These are phyloP conservation scores for Asteroscopus sphinx DNA, from an alignment of 2,888 invertebrate genomes.

Conservation along the genomic window DNA sequence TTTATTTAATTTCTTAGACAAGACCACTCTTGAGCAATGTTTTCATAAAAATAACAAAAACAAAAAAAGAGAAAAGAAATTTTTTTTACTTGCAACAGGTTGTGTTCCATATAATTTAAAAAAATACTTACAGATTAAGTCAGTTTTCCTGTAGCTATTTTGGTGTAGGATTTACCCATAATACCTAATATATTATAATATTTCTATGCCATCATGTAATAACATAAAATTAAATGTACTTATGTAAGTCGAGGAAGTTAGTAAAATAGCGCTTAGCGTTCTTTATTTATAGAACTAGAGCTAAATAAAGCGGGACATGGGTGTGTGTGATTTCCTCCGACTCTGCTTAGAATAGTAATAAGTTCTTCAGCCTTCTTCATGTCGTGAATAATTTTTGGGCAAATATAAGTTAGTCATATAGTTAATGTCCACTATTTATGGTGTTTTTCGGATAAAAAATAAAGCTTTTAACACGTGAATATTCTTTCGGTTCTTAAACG, in stretches of 20 bases:
- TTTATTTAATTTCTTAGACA: too few species aligned
- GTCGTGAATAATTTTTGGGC: slow-evolving; percentile 33
- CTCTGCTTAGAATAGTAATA: slow-evolving; percentile 62
- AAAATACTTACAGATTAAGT: too few species aligned
- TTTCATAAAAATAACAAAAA: too few species aligned
- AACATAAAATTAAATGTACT: too few species aligned
- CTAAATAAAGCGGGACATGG: slow-evolving; percentile 65
- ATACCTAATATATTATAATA: too few species aligned
- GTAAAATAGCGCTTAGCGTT: slow-evolving; percentile 72
- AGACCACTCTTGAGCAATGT: too few species aligned
- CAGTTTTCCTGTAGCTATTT: too few species aligned
- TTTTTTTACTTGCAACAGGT: too few species aligned
- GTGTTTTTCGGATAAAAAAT: not conserved
- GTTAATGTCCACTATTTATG: slow-evolving; percentile 9
- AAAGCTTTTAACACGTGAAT: not conserved
- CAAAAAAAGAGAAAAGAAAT: too few species aligned
- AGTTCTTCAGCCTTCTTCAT: slow-evolving; percentile 37
- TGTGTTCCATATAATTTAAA: too few species aligned
- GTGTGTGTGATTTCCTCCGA: slow-evolving; percentile 67
- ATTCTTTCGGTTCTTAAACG: not conserved
- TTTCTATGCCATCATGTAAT: too few species aligned
- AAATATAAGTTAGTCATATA: slow-evolving; percentile 27
- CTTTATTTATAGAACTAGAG: slow-evolving; percentile 69
- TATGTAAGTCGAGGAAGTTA: slow-evolving; percentile 70
- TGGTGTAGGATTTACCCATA: too few species aligned